Percentiles rank a stretch among this genome's conserved stretches.
phyloP scores from a whole-genome alignment of 2,113 vertebrate species.

The Dasyprocta punctata region DNA sequence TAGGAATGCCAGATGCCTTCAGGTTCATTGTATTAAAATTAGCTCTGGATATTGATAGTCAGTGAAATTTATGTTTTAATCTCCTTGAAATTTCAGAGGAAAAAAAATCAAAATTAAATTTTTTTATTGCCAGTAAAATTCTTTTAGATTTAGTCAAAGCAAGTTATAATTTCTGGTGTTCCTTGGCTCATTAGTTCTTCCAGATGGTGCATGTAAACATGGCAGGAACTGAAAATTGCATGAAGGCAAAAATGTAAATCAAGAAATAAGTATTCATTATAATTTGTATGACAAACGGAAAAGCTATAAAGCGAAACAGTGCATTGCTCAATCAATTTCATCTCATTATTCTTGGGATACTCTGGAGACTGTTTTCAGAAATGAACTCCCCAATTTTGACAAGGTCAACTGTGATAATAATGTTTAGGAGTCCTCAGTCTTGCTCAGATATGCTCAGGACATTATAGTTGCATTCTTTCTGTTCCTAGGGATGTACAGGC shows the following conservation, averaged over 20 bases:
- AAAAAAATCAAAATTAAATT: not conserved
- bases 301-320: conserved; percentile 64
- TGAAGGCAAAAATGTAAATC: conserved; percentile 77
- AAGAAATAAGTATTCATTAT: conserved; percentile 76
- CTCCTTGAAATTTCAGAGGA: conserved; percentile 40
- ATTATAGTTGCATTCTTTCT: not conserved
- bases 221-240: conserved; percentile 66
- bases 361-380: conserved; percentile 55
- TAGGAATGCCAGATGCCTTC: conserved; percentile 67
- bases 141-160: conserved; percentile 71
- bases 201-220: conserved; percentile 76
- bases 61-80: conserved; percentile 68
- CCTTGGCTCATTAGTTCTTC: conserved; percentile 76
- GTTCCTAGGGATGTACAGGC: not conserved
- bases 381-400: conserved; percentile 14
- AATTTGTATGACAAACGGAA: conserved; percentile 71
- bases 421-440: conserved; percentile 16
- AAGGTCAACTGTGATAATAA: conserved; percentile 32
- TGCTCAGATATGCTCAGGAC: not conserved
- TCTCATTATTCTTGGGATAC: conserved; percentile 59
- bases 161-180: conserved; percentile 71
- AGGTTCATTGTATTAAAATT: conserved; percentile 72
- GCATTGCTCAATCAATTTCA: conserved; percentile 19
- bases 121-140: conserved; percentile 70
- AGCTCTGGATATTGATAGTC: conserved; percentile 57